Conservation (phyloP, 2,113 vertebrate species). For the Telmatochromis bifrenatus region DNA sequence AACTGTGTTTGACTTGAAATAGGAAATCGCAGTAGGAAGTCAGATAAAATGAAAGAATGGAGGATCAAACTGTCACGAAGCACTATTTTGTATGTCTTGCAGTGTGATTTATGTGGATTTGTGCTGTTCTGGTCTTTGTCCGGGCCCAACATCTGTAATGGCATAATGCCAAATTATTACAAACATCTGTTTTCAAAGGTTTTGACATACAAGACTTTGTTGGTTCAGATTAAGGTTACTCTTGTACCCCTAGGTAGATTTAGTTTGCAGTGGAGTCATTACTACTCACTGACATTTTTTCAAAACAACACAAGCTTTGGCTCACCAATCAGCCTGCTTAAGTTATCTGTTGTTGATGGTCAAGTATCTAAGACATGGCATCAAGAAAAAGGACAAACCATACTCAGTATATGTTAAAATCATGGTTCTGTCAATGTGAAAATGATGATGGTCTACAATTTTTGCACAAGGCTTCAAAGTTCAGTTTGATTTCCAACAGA, state of each 20-base stretch:
- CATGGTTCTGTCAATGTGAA: neutral
- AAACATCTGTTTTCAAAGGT: neutral
- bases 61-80: constrained; percentile 20
- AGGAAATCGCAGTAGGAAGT: constrained; percentile 65
- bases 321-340: neutral
- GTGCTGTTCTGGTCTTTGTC: neutral
- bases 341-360: neutral
- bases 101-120: constrained; percentile 21
- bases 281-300: neutral
- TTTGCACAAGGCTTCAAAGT: neutral
- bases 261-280: neutral
- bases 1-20: constrained; percentile 33
- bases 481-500: neutral
- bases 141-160: neutral
- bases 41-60: constrained; percentile 56
- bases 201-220: neutral
- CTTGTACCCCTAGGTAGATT: neutral
- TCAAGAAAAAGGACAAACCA: neutral
- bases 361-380: neutral
- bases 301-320: neutral
- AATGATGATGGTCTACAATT: neutral
- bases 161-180: neutral
- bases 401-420: neutral
- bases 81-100: constrained; percentile 4
- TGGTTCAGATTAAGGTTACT: neutral